A percentile compares a stretch with the other conserved stretches of the same genome.
Evolutionary conservation across 2,888 invertebrate species (phyloP).

Genomic region (Heliconius erato): DNA sequence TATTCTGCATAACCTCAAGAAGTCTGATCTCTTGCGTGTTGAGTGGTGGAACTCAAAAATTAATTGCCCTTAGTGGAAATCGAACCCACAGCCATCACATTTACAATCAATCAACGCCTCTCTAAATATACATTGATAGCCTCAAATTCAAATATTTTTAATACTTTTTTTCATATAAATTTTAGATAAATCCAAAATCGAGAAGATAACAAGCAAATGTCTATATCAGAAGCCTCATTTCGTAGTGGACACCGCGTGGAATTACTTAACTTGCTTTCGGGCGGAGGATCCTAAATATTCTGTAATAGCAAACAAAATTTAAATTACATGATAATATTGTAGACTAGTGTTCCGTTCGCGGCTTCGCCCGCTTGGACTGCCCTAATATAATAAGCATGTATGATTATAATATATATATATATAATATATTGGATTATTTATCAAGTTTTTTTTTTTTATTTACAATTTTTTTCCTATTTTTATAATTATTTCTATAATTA

Average conservation of each 20-base stretch:
- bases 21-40: no score
- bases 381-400: neutral
- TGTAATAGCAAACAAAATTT: conserved; percentile 9
- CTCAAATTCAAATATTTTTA: no score
- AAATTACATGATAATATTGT: neutral
- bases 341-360: neutral
- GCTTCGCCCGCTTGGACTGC: neutral
- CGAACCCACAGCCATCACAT: neutral
- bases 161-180: conserved; percentile 38
- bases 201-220: conserved; percentile 61
- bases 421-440: no score
- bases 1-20: no score
- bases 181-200: conserved; percentile 60
- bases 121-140: no score
- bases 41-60: no score
- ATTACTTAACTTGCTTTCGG: conserved; percentile 62
- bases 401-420: neutral
- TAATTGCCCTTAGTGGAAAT: neutral
- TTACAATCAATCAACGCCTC: neutral
- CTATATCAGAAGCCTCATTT: conserved; percentile 54
- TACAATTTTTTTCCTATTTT: no score
- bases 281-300: conserved; percentile 26
- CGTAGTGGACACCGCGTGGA: conserved; percentile 63
- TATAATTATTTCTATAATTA: no score
- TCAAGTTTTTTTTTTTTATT: no score